Conservation (phyloP, 2,113 vertebrate genomes). For the Ophiodon elongatus region DNA sequence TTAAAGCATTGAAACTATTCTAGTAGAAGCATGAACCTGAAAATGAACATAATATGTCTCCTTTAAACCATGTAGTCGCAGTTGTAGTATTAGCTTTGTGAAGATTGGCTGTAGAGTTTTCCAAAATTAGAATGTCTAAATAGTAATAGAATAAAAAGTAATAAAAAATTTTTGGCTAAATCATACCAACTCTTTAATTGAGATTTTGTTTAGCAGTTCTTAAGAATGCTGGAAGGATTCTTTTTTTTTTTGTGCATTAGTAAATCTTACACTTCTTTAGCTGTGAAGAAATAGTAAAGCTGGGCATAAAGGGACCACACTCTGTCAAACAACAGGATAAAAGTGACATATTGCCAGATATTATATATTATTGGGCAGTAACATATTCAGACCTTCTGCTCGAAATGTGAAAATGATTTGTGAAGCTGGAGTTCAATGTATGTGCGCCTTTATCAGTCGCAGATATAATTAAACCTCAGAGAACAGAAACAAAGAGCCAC, state of each 20-base stretch:
- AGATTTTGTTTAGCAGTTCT: background rate
- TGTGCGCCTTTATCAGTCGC: slow-evolving; percentile 15
- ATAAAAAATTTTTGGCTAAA: no score
- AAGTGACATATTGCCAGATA: background rate
- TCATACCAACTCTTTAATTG: background rate
- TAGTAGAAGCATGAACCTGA: no score
- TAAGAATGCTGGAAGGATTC: background rate
- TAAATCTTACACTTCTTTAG: background rate
- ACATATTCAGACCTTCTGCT: slow-evolving; percentile 4
- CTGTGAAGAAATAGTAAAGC: background rate
- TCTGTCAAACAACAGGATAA: background rate
- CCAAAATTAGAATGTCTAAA: background rate
- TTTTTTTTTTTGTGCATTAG: background rate
- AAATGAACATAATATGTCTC: no score
- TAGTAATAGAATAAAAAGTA: no score
- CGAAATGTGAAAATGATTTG: slow-evolving; percentile 43
- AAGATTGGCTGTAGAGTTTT: background rate
- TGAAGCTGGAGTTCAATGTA: slow-evolving; percentile 28
- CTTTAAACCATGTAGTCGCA: background rate
- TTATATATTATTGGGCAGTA: background rate
- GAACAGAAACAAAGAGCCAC: background rate
- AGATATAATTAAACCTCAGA: slow-evolving; percentile 33
- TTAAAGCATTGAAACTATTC: no score
- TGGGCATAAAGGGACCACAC: background rate
- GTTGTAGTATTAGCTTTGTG: background rate